Conservation (phyloP, 64 coral and sea anemone species). For the Porites australiensis region DNA sequence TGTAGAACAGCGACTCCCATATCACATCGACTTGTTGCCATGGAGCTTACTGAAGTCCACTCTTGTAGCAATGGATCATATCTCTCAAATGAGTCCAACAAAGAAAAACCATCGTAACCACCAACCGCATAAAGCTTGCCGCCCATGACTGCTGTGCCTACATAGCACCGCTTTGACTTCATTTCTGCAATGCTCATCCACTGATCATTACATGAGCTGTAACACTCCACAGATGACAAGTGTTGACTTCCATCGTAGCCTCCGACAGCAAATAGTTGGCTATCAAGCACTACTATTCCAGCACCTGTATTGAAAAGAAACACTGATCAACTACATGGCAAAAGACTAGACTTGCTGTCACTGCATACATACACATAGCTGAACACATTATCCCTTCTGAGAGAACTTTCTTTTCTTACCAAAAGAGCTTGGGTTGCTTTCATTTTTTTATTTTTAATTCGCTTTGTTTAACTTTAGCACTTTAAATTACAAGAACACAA, state of each 20-base stretch:
- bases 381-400: background rate
- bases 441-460: too few species aligned
- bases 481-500: too few species aligned
- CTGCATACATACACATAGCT: background rate
- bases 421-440: too few species aligned
- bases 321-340: background rate
- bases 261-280: conserved; percentile 90
- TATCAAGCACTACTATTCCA: conserved; percentile 83
- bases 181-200: conserved; percentile 82
- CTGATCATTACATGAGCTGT: conserved; percentile 89
- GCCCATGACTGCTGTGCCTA: conserved; percentile 79
- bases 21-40: conserved; percentile 90
- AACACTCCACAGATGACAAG: conserved; percentile 88
- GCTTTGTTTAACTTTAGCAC: too few species aligned
- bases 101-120: conserved; percentile 85
- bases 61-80: conserved; percentile 74
- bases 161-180: conserved; percentile 93
- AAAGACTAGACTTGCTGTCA: background rate
- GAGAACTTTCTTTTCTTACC: too few species aligned
- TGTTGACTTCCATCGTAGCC: conserved; percentile 96
- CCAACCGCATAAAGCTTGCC: conserved; percentile 90
- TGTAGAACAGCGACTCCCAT: conserved; percentile 86
- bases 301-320: conserved; percentile 72
- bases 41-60: conserved; percentile 84
- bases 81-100: conserved; percentile 86